Evolutionary conservation across 2,888 invertebrate species (phyloP), one percentile per base, ranked within the genome.

Genomic region (Drosophila ustulata): DNA sequence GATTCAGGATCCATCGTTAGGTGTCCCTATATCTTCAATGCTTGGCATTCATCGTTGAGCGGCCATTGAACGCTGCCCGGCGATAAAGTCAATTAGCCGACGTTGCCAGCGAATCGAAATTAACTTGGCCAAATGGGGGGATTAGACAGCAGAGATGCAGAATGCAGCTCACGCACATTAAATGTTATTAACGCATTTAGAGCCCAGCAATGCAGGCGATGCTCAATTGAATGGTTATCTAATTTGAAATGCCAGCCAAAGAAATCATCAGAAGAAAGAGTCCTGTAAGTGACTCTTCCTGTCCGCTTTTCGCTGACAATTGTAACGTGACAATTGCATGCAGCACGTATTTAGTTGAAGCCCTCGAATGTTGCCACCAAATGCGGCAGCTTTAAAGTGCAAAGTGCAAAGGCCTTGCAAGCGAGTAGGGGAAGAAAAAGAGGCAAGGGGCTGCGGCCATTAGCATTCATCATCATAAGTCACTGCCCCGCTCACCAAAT

Each of bases 381-480:
- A 47, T 61, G 56, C 26, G 41, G 25, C 61, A 52, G 47, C 69
- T 67, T 88, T 75, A 83, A 86, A 70, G 66, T 58, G 45, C 61
- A 67, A 62, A 77, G 63, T 46, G 62, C 68, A 68, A 71, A 72
- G 66, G 71, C 71, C 65, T 26, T 63, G 34, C 28, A 3, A 18
- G 13, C 5, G 9, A 39, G 39, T 7, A 0, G 37, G 4, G 4
- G 7, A 9, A 1, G 46, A 9, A 0, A 13, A 11, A 25, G 4
- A 25, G 11, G 8, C n/a, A 13, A 18, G 8, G 23, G 32, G 18
- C 45, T 43, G 63, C 53, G 81, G 88, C 83, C 90, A 87, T 84
- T 89, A 87, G 81, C 90, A 92, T 91, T 91, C 90, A 91, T 91
- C 91, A 92, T 92, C 92, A 91, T 91, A 91, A 91, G 91, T 91